Evolutionary conservation across 2,797 vertebrate species (phyloP).

Genomic region (Antrozous pallidus): DNA sequence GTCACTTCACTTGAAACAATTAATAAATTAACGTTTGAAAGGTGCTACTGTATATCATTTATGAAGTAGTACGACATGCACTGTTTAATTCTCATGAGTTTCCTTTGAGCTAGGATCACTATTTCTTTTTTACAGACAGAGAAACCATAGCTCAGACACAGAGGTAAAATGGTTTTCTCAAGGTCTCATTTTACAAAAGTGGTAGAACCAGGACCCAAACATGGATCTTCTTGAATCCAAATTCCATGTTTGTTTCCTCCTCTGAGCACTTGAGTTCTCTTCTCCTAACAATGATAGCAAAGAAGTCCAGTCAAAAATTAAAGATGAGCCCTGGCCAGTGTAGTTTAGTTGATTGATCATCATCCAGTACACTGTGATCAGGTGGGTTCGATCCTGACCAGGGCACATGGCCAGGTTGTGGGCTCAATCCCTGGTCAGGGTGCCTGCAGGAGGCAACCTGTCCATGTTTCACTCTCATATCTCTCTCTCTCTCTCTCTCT

Average conservation of each 20-base stretch:
- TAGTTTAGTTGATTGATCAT: neutral
- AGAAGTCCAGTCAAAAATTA: conserved; percentile 1
- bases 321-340: neutral
- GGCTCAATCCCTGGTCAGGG: neutral
- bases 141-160: neutral
- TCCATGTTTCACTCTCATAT: neutral
- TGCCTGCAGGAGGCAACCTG: neutral
- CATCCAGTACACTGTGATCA: neutral
- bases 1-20: neutral
- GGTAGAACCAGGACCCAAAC: neutral
- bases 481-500: neutral
- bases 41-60: neutral
- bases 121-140: neutral
- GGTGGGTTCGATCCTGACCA: neutral
- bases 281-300: neutral
- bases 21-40: conserved; percentile 14
- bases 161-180: neutral
- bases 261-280: neutral
- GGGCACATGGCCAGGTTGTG: neutral
- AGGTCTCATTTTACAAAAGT: neutral
- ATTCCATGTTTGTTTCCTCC: neutral
- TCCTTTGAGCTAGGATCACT: neutral
- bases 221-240: neutral
- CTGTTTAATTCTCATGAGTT: neutral
- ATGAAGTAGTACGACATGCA: neutral